Base-by-base conservation (phyloP, 2,888 invertebrate genomes). In the Aspidiotus rigidus region DNA sequence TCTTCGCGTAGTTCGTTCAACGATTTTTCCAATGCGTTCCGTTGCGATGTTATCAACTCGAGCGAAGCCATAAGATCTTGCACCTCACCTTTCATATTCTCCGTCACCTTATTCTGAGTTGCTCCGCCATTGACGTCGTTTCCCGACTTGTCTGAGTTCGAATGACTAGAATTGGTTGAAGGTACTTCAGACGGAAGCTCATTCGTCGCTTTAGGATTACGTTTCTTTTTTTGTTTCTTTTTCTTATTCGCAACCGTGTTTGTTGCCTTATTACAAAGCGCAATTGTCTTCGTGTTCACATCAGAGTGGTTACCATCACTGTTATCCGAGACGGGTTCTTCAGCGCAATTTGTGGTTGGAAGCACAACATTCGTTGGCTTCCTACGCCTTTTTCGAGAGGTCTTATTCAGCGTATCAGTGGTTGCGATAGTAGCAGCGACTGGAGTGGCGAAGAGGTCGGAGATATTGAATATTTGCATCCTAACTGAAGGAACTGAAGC, bases 391-490 rank as follows among this genome's bases (percentile, higher is more conserved):
- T 44, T 62, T 7, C 17, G 41, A 15, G 66, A 66, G 57, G 9
- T 59, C 10, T 40, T 17, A 44, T 15, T 41, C 59, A 49, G 66
- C 66, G 66, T 56, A 57, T 66, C 42, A 28, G 49, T 39, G 15
- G 55, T 56, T 15, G 57, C 49, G 28, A 28, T 28, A 13, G 60
- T 42, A 66, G 66, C 55, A 49, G 44, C 39, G 59, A 66, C 44
- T 17, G 66, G 66, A 66, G 66, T 66, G 49, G 55, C 42, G 66
- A 66, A 66, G 66, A 66, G 66, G 59, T 66, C 44, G 49, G 66
- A 66, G 66, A 66, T 66, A 49, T 66, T 59, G 39, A 66, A 44
- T 28, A 66, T 66, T 66, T 57, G 55, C 66, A 66, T 66, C 15
- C 17, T 59, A 59, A 59, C 13, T 59, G 39, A 13, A 39, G 17